Evolutionary conservation across 2,888 invertebrate species (phyloP), one percentile per base, ranked within the genome.

Genomic region (Eupithecia vulgata): DNA sequence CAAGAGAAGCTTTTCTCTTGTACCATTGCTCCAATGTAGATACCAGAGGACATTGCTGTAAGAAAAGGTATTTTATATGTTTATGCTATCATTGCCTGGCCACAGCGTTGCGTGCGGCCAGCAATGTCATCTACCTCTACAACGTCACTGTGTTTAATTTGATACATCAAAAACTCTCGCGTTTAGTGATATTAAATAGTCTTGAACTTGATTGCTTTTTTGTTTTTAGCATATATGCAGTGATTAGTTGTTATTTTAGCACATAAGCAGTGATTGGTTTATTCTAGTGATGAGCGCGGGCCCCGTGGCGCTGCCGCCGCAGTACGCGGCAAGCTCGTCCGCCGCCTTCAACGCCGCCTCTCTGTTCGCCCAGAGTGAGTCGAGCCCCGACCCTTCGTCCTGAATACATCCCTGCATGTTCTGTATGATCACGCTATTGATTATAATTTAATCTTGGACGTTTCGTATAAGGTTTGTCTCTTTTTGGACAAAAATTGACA

Each of bases 321-420:
- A 87, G 67, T 89, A 85, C 84, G 87, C 89, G 78, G 94, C 94
- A 76, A 88, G 95, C 87, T 88, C 94, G 76, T 85, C 91, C 61
- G 84, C 91, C 84, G 95, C 95, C 69, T 96, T 95, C 93, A 96
- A 95, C 95, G 96, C 97, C 86, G 97, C 97, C 90, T 96, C 97
- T 87, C 95, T 97, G 89, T 95, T 97, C 93, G 97, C 97, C 92
- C 97, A 97, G 95, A 97, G 97, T 97, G 96, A 97, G 97, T 96
- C 70, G 65, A 40, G 72, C 35, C 42, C 59, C 61, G 25, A 45
- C 67, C 71, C 59, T 4, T 7, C 62, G 25, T 72, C 70, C 68
- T 68, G 35, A 72, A 15, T 74, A 69, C 73, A 45, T 68, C 40
- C 71, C 75, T 67, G 57, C 57, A 57, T 57, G 74, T 70, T 40